Evolutionary conservation across 2,113 vertebrate genomes (phyloP).

Genomic region (Meriones unguiculatus): DNA sequence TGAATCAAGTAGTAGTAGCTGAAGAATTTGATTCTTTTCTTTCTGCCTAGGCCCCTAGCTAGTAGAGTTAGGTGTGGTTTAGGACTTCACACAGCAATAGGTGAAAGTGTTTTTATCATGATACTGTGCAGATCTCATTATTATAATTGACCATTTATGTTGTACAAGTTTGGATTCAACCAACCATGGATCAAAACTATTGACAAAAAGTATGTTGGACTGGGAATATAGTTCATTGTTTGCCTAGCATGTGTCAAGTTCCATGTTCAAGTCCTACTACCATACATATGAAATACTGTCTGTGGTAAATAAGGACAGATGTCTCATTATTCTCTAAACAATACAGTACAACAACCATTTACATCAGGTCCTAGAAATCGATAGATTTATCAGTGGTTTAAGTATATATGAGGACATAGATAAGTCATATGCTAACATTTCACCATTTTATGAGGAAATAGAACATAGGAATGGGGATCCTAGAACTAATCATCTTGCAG

Average conservation of each 20-base stretch:
- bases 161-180: not conserved
- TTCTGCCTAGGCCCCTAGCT: slow-evolving; percentile 3
- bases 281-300: not conserved
- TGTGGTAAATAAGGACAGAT: not conserved
- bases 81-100: not conserved
- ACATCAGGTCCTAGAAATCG: not conserved
- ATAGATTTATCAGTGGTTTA: not conserved
- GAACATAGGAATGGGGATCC: not conserved
- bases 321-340: not conserved
- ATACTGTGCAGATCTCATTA: not conserved
- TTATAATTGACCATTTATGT: not conserved
- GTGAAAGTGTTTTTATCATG: slow-evolving; percentile 36
- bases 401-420: not conserved
- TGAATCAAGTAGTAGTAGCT: slow-evolving; percentile 31
- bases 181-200: not conserved
- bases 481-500: not conserved
- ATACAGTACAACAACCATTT: not conserved
- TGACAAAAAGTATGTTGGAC: not conserved
- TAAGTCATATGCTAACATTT: not conserved
- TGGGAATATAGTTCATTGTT: not conserved
- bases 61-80: slow-evolving; percentile 30
- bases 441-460: not conserved
- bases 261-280: not conserved
- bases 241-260: not conserved
- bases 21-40: slow-evolving; percentile 36